Base-by-base conservation (phyloP, 2,113 vertebrate species). In the Nycticryphes semicollaris region DNA sequence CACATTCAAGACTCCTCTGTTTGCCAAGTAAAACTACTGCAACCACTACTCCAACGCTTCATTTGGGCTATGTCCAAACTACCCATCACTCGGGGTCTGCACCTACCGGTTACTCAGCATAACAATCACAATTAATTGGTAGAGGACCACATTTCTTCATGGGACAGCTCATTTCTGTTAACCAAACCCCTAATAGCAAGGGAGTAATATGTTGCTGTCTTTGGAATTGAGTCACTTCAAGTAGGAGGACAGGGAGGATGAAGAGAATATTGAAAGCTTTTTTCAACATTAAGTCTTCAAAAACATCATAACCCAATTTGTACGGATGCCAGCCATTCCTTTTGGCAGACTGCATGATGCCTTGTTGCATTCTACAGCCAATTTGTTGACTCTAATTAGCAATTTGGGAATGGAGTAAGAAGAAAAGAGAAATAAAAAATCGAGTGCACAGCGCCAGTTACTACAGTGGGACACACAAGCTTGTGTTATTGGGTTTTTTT, bases 351-450 rank as follows among this genome's bases (percentile, higher is more conserved):
- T 67, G 30, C 43, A 41, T 12, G 41, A 70, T 88, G 47, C 56
- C 90, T 94, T 91, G 10, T 78, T 90, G 79, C 51, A 90, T 90
- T 86, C 75, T 81, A 89, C 64, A 92, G 83, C 64, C 33, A 84
- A 92, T 89, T 92, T 95, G 81, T 91, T 93, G 91, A 72, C 83
- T 95, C 76, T 96, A 90, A 96, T 96, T 88, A 97, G 87, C 51
- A 88, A 90, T 86, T 75, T 78, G 85, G 56, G 68, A 93, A 86
- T 45, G 54, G 43, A 95, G 43, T 37, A 94, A 90, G 64, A 96
- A 92, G 64, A 88, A 84, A 89, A 84, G 81, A 89, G 24, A 87
- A 91, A 94, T 57, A 59, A 79, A 89, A 82, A 95, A 76, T 4
- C 10, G 28, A 90, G 14, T 28, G 20, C 54, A 43, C 18, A 54